A percentile compares a stretch with the other conserved stretches of the same genome.
Conservation (phyloP, 2,797 vertebrate genomes). For the Neoniphon sammara region DNA sequence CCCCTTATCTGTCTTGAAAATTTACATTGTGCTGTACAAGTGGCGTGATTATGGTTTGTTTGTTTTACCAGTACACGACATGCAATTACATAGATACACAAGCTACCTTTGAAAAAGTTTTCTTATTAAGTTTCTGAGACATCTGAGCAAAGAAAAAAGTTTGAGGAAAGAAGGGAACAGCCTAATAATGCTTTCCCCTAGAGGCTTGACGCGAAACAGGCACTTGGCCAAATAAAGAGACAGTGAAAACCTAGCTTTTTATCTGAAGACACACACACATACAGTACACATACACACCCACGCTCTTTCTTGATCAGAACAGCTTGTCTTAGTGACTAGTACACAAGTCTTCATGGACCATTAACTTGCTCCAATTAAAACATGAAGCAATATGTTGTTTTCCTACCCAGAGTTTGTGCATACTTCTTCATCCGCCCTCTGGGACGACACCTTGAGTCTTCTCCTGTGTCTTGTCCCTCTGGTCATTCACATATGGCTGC, state of each 20-base stretch:
- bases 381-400: constrained; percentile 85
- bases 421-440: constrained; percentile 69
- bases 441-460: constrained; percentile 75
- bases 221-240: constrained; percentile 54
- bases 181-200: constrained; percentile 30
- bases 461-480: constrained; percentile 62
- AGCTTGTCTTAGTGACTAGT: constrained; percentile 82
- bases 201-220: constrained; percentile 50
- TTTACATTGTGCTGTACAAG: neutral
- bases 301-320: constrained; percentile 66
- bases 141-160: constrained; percentile 47
- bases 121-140: constrained; percentile 26
- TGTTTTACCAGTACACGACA: neutral
- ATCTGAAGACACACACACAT: constrained; percentile 17
- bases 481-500: constrained; percentile 74
- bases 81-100: neutral
- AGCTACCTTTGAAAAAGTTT: constrained; percentile 17
- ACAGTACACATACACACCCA: constrained; percentile 33
- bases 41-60: neutral
- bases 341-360: constrained; percentile 78
- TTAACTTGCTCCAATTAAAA: constrained; percentile 84
- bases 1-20: neutral
- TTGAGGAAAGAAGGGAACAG: constrained; percentile 38
- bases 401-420: constrained; percentile 64
- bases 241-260: constrained; percentile 49